These are phyloP conservation scores for Alectoris magna DNA, from an alignment of 2,797 vertebrate genomes.

Conservation along the genomic window DNA sequence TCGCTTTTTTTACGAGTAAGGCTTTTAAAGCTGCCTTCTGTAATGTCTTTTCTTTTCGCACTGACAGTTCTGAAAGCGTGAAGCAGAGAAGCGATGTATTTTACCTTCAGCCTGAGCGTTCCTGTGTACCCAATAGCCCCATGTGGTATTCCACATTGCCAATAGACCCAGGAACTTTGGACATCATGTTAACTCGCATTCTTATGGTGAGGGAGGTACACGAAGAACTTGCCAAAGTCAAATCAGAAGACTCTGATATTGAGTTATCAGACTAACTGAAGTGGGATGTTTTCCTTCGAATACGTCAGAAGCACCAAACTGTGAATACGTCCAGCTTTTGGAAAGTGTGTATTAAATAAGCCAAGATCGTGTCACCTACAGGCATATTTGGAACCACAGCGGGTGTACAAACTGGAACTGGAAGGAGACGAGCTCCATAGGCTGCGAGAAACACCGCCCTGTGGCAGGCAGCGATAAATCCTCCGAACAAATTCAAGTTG, in stretches of 20 bases:
- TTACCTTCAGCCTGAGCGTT: conserved; percentile 96
- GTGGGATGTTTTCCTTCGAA: conserved; percentile 71
- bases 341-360: conserved; percentile 65
- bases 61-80: conserved; percentile 91
- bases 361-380: conserved; percentile 63
- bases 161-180: conserved; percentile 91
- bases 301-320: conserved; percentile 82
- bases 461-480: conserved; percentile 64
- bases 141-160: conserved; percentile 95
- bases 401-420: conserved; percentile 77
- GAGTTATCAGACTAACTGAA: conserved; percentile 84
- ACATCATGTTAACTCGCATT: conserved; percentile 95
- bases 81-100: conserved; percentile 96
- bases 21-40: not conserved
- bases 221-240: conserved; percentile 87
- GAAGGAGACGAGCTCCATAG: conserved; percentile 71
- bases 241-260: conserved; percentile 83
- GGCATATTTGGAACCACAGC: conserved; percentile 70
- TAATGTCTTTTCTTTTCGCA: not conserved
- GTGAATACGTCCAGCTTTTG: conserved; percentile 81
- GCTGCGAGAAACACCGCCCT: conserved; percentile 58
- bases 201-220: conserved; percentile 95
- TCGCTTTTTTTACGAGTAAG: not conserved
- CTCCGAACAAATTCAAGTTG: conserved; percentile 70
- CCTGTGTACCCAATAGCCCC: conserved; percentile 97